Conservation (phyloP, 2,797 vertebrate species). For the Cheirogaleus major region DNA sequence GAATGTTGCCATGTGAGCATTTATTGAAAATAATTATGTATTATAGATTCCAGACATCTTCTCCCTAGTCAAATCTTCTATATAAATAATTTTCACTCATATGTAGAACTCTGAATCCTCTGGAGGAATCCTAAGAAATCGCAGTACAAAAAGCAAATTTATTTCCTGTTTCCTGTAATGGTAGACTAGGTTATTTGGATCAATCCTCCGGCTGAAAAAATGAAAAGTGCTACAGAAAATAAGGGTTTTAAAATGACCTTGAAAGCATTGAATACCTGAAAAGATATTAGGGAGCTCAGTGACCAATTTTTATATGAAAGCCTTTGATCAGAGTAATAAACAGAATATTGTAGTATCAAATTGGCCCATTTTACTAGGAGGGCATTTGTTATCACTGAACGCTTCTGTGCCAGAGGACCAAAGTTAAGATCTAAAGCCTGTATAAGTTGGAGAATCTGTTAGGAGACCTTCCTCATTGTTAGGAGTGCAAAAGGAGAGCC, state of each 20-base stretch:
- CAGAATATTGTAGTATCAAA: neutral
- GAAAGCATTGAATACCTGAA: slow-evolving; percentile 31
- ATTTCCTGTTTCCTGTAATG: slow-evolving; percentile 21
- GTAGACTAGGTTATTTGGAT: neutral
- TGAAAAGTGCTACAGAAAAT: slow-evolving; percentile 49
- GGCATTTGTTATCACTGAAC: neutral
- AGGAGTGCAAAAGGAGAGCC: neutral
- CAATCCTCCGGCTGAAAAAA: neutral
- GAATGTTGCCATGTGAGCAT: neutral
- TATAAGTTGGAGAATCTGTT: neutral
- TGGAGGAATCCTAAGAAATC: slow-evolving; percentile 16
- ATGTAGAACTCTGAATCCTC: neutral
- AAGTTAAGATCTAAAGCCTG: neutral
- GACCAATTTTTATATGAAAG: slow-evolving; percentile 32
- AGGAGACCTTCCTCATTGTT: neutral
- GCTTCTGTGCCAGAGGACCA: neutral
- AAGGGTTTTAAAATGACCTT: slow-evolving; percentile 14
- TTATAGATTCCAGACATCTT: neutral
- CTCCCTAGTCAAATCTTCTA: neutral
- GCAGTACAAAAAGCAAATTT: neutral
- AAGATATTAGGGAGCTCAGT: neutral
- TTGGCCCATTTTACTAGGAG: slow-evolving; percentile 19
- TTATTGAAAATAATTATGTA: slow-evolving; percentile 39
- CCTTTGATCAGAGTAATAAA: slow-evolving; percentile 36
- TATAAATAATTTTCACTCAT: neutral